Conservation (phyloP, 2,888 invertebrate genomes). For the Luperina nickerlii region DNA sequence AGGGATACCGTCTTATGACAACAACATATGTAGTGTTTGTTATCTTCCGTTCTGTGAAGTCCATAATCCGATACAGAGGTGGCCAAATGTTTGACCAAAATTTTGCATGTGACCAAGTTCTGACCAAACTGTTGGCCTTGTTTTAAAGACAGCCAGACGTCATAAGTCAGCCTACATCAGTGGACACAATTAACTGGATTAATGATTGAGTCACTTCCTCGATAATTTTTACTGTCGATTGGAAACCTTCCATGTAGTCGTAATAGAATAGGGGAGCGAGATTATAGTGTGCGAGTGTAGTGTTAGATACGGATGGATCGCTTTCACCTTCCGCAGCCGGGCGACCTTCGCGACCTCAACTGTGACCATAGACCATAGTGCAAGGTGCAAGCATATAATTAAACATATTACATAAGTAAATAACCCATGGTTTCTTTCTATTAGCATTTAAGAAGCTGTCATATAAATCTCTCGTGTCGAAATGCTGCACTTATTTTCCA, state of each 20-base stretch:
- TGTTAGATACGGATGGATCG: slow-evolving; percentile 62
- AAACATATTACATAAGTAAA: slow-evolving; percentile 34
- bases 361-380: slow-evolving; percentile 52
- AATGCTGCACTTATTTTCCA: slow-evolving; percentile 46
- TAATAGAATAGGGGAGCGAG: slow-evolving; percentile 44
- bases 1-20: not conserved
- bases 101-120: not conserved
- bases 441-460: not conserved
- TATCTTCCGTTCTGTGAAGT: not conserved
- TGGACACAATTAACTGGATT: slow-evolving; percentile 64
- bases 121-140: slow-evolving; percentile 5
- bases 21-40: not conserved
- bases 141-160: not conserved
- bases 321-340: slow-evolving; percentile 68
- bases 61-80: not conserved
- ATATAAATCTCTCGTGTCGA: slow-evolving; percentile 21
- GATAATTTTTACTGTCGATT: slow-evolving; percentile 65
- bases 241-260: slow-evolving; percentile 62
- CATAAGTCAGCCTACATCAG: slow-evolving; percentile 23
- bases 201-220: slow-evolving; percentile 68
- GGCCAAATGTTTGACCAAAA: not conserved
- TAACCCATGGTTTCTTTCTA: slow-evolving; percentile 23
- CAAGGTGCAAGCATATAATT: slow-evolving; percentile 35
- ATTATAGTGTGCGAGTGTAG: slow-evolving; percentile 47
- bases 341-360: slow-evolving; percentile 71